Evolutionary conservation across 2,888 invertebrate species (phyloP).

Genomic region (Griposia aprilina): DNA sequence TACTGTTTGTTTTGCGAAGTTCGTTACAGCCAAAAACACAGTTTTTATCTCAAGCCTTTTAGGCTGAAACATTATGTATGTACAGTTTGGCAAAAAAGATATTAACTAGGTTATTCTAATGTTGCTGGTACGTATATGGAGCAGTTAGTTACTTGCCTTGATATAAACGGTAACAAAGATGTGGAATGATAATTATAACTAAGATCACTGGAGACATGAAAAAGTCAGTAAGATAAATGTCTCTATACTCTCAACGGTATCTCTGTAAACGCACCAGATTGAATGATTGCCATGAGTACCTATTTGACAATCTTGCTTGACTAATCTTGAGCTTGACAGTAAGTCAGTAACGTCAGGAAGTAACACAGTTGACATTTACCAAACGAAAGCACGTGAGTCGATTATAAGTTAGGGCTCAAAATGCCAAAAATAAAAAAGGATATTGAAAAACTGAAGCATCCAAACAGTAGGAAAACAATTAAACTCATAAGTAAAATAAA

Average conservation of each 20-base stretch:
- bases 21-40: conserved; percentile 8
- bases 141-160: background rate
- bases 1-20: background rate
- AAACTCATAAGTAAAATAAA: conserved; percentile 93
- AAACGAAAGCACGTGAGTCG: conserved; percentile 33
- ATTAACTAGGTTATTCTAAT: background rate
- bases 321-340: no score
- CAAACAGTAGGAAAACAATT: conserved; percentile 95
- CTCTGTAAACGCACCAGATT: conserved; percentile 3
- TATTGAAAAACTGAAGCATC: conserved; percentile 93
- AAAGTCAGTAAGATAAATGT: background rate
- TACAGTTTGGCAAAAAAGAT: no score
- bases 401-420: conserved; percentile 50
- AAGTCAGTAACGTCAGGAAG: no score
- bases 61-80: background rate
- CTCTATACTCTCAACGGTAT: background rate
- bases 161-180: no score
- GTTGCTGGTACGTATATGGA: background rate
- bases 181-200: background rate
- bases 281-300: background rate
- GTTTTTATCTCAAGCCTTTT: background rate
- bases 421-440: conserved; percentile 85
- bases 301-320: no score
- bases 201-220: background rate
- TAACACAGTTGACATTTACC: background rate